A percentile compares a stretch with the other conserved stretches of the same genome.
These are phyloP conservation scores for Hydropotes inermis DNA, from an alignment of 2,113 vertebrate genomes.

Conservation along the genomic window DNA sequence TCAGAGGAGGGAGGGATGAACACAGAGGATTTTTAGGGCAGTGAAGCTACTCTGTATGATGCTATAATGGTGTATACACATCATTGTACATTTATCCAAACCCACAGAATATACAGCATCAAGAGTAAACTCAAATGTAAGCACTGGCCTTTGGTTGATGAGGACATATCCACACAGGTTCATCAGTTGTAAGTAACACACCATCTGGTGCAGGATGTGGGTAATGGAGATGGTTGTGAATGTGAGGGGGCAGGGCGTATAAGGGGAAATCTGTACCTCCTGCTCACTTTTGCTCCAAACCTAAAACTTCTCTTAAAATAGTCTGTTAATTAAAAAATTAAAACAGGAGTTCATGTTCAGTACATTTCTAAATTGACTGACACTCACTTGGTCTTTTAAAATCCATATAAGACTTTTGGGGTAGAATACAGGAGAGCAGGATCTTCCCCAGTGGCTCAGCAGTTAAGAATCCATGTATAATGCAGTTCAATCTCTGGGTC, in stretches of 20 bases:
- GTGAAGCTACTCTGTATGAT: fast-evolving
- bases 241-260: neutral
- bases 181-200: no score
- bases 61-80: neutral
- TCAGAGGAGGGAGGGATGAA: neutral
- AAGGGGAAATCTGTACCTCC: neutral
- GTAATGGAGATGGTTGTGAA: neutral
- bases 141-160: neutral
- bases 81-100: neutral
- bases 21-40: neutral
- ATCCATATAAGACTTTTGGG: neutral
- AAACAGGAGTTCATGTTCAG: neutral
- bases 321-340: neutral
- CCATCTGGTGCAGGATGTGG: fast-evolving
- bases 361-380: neutral
- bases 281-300: neutral
- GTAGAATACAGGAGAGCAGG: neutral
- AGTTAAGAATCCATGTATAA: neutral
- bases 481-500: neutral
- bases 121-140: no score
- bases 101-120: neutral
- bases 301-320: neutral
- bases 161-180: neutral
- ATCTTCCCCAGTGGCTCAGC: neutral
- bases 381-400: neutral